Conservation (phyloP, 1,140 invertebrate species). For the Marisa cornuarietis region DNA sequence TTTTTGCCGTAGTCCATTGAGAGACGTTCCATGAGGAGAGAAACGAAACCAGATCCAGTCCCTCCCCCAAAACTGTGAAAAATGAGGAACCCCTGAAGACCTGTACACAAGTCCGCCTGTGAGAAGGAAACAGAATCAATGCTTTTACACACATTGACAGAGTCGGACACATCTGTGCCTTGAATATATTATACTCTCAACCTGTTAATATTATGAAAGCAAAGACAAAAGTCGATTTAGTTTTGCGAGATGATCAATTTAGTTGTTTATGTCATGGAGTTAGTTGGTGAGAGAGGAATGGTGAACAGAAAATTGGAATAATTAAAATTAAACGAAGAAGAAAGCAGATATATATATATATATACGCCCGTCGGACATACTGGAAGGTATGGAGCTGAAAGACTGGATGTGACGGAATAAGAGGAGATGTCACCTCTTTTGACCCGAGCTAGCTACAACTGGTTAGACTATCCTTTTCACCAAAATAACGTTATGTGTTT, state of each 20-base stretch:
- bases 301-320: too few species aligned
- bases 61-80: constrained; percentile 71
- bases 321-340: too few species aligned
- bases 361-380: too few species aligned
- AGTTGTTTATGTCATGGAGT: too few species aligned
- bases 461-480: too few species aligned
- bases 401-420: too few species aligned
- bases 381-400: too few species aligned
- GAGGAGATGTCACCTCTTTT: too few species aligned
- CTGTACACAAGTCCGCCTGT: constrained; percentile 79
- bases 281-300: too few species aligned
- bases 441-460: too few species aligned
- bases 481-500: too few species aligned
- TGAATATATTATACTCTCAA: not conserved
- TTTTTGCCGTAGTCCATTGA: constrained; percentile 90
- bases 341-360: too few species aligned
- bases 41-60: constrained; percentile 88
- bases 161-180: not conserved
- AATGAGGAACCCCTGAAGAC: constrained; percentile 76
- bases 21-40: constrained; percentile 87
- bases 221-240: not conserved
- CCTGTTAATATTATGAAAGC: not conserved
- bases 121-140: not conserved
- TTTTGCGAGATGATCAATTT: not conserved
- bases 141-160: not conserved